phyloP scores from a whole-genome alignment of 2,888 invertebrate species.

The Caenorhabditis sulstoni region DNA sequence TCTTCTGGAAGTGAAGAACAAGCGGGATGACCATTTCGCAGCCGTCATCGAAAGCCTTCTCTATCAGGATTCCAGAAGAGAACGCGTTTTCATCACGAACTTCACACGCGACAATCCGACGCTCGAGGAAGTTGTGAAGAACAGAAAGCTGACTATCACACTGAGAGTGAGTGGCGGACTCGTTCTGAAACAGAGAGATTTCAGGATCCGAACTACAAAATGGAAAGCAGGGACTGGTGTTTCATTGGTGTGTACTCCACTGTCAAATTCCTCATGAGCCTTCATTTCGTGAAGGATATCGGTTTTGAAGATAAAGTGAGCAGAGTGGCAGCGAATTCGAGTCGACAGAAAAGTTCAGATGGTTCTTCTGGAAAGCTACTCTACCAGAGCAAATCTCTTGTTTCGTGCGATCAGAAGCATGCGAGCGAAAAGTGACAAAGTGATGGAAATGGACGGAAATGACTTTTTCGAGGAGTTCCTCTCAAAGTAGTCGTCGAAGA shows the following conservation, averaged over 20 bases:
- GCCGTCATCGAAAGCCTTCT: constrained; percentile 34
- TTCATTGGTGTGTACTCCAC: constrained; percentile 37
- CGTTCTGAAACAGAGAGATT: no score
- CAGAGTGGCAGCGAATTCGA: no score
- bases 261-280: constrained; percentile 26
- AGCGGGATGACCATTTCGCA: constrained; percentile 19
- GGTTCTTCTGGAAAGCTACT: not conserved
- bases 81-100: constrained; percentile 15
- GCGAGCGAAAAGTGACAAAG: not conserved
- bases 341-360: no score
- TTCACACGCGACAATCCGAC: constrained; percentile 44
- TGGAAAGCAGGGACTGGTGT: constrained; percentile 45
- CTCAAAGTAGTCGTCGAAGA: no score
- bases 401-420: not conserved
- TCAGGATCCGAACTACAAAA: constrained; percentile 34
- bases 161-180: constrained; percentile 14
- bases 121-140: constrained; percentile 27
- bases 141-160: not conserved
- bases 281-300: constrained; percentile 29
- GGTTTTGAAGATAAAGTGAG: constrained; percentile 22
- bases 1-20: constrained; percentile 20
- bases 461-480: not conserved
- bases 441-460: not conserved
- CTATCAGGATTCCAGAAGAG: constrained; percentile 25
- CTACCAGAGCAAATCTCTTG: not conserved